Evolutionary conservation across 2,113 vertebrate species (phyloP), one percentile per base, ranked within the genome.

Genomic region (Quiscalus mexicanus): DNA sequence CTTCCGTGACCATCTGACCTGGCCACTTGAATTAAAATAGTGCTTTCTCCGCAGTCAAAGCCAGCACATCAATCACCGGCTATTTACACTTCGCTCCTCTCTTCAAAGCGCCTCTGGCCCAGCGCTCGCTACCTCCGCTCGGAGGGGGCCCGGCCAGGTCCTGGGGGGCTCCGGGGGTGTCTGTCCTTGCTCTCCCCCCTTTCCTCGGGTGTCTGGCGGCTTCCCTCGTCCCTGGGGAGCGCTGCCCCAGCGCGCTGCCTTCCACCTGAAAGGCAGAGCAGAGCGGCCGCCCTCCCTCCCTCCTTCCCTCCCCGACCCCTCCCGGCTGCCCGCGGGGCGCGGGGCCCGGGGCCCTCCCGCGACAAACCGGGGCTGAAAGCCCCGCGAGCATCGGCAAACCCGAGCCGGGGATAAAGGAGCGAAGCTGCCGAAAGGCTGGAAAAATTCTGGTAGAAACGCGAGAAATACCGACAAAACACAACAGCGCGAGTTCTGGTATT

Each of bases 11-110:
- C 94, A 90, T 95, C 96, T 96, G 92, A 94, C 95, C 94, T 90
- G 95, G 90, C 93, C 95, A 94, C 93, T 95, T 96, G 92, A 97
- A 97, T 96, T 93, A 75, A 96, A 96, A 97, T 86, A 93, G 95
- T 39, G 95, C 90, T 96, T 96, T 96, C 92, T 96, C 95, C 95
- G 87, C 96, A 76, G 93, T 95, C 95, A 94, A 84, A 95, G 94
- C 31, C 95, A 96, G 95, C 96, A 91, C 96, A 97, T 97, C 96
- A 88, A 95, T 94, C 95, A 96, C 30, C 70, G 78, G 85, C 95
- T 96, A 91, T 96, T 96, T 96, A 91, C 94, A 93, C 89, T 84
- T 69, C 81, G 62, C 89, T 67, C 87, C 81, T 45, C 47, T 87
- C 95, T 94, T 87, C 95, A 95, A 92, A 97, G 95, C 93, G 30